phyloP scores from a whole-genome alignment of 2,888 invertebrate genomes.

The Amblyteles armatorius region DNA sequence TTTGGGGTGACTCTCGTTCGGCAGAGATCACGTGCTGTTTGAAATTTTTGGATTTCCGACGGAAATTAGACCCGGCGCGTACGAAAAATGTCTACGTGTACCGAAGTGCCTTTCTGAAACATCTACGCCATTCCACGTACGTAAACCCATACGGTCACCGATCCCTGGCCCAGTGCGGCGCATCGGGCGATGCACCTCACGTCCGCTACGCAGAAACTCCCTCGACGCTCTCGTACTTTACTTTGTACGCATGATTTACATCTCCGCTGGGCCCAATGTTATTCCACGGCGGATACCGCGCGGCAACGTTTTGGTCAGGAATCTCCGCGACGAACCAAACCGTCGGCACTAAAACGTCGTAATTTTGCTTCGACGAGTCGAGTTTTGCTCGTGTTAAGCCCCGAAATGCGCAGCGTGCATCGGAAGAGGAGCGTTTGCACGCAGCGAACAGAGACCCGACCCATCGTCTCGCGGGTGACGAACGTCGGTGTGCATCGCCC shows the following conservation, averaged over 20 bases:
- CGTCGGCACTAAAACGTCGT: conserved; percentile 75
- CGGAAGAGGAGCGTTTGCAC: conserved; percentile 42
- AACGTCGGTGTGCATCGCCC: conserved; percentile 55
- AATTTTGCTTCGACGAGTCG: conserved; percentile 76
- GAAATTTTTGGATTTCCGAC: conserved; percentile 46
- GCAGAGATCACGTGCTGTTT: not conserved
- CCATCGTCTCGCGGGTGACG: conserved; percentile 60
- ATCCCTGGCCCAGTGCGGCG: not conserved
- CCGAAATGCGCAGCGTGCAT: conserved; percentile 49
- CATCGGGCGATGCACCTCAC: conserved; percentile 69
- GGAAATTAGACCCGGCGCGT: conserved; percentile 49
- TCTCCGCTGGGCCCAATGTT: conserved; percentile 6
- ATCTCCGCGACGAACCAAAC: not conserved
- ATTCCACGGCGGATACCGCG: not conserved
- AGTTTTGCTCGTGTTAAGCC: conserved; percentile 73
- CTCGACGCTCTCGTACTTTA: conserved; percentile 62
- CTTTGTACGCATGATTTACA: conserved; percentile 22
- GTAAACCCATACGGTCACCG: conserved; percentile 48
- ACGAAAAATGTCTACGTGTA: conserved; percentile 16
- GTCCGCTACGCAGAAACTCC: conserved; percentile 65
- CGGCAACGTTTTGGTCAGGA: not conserved
- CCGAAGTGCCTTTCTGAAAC: conserved; percentile 26
- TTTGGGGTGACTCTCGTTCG: not conserved
- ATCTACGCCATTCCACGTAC: conserved; percentile 5
- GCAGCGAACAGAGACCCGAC: conserved; percentile 43